Percentiles rank a stretch among this genome's conserved stretches.
These are phyloP conservation scores for Hirtodrosophila alboralis DNA, from an alignment of 2,888 invertebrate genomes.

Conservation along the genomic window DNA sequence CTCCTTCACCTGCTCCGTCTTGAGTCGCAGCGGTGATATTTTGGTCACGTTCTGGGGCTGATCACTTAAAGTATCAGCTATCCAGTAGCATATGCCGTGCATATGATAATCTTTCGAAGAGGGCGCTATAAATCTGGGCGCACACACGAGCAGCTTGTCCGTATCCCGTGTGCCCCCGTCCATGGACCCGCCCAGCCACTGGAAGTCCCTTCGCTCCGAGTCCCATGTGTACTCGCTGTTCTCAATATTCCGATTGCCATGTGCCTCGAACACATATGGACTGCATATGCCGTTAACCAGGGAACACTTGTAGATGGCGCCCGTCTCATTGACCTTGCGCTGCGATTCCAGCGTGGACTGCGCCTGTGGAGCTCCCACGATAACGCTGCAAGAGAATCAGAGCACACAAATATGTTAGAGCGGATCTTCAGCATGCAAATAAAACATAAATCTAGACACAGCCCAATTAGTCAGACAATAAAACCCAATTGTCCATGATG, in stretches of 20 bases:
- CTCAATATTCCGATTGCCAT: constrained; percentile 79
- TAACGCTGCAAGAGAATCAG: constrained; percentile 82
- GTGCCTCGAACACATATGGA: constrained; percentile 82
- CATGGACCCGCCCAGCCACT: constrained; percentile 85
- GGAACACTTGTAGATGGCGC: constrained; percentile 85
- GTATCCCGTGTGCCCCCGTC: constrained; percentile 83
- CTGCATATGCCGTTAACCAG: constrained; percentile 77
- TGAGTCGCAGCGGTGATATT: constrained; percentile 82
- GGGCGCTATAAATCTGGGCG: constrained; percentile 81
- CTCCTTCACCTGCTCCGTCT: constrained; percentile 71
- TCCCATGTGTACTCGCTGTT: constrained; percentile 78
- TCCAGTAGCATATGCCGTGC: constrained; percentile 84
- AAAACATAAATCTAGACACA: constrained; percentile 12
- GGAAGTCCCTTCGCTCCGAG: constrained; percentile 83
- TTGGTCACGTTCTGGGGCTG: constrained; percentile 74
- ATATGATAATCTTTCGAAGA: constrained; percentile 78
- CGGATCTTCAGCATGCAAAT: neutral
- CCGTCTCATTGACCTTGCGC: constrained; percentile 84
- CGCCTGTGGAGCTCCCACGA: constrained; percentile 86
- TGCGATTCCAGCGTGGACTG: constrained; percentile 84
- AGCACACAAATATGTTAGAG: neutral
- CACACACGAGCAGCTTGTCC: constrained; percentile 84
- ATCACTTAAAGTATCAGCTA: constrained; percentile 78
- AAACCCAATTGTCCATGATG: constrained; percentile 32
- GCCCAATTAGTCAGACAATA: constrained; percentile 37